These are phyloP conservation scores for Tor tambroides DNA, from an alignment of 2,113 vertebrate genomes.

Conservation along the genomic window DNA sequence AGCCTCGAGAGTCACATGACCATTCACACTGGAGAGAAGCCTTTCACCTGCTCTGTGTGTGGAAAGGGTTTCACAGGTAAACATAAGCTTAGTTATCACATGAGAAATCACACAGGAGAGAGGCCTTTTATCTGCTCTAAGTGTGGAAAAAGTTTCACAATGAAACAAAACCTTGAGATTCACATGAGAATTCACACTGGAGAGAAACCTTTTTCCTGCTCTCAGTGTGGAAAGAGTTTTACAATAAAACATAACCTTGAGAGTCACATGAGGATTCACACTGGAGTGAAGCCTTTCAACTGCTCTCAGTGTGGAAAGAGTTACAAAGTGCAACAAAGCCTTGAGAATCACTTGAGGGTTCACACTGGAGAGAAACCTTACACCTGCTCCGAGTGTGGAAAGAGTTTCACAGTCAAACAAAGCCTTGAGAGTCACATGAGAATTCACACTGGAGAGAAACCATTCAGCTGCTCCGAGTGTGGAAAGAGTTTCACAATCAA, in stretches of 20 bases:
- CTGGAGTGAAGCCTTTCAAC: neutral
- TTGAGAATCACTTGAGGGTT: neutral
- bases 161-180: neutral
- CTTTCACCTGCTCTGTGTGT: neutral
- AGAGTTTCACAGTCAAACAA: neutral
- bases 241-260: neutral
- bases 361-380: neutral
- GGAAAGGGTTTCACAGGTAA: neutral
- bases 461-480: neutral
- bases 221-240: neutral
- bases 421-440: neutral
- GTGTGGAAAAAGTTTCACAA: neutral
- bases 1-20: neutral
- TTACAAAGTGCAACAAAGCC: too few species aligned
- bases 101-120: constrained; percentile 6
- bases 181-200: neutral
- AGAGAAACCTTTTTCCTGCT: neutral
- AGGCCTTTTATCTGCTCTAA: neutral
- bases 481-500: neutral
- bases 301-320: too few species aligned
- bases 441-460: neutral
- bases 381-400: neutral
- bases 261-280: neutral
- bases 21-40: neutral
- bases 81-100: neutral